Conservation (phyloP, 2,113 vertebrate genomes). For the Neodontobutis hainanensis region DNA sequence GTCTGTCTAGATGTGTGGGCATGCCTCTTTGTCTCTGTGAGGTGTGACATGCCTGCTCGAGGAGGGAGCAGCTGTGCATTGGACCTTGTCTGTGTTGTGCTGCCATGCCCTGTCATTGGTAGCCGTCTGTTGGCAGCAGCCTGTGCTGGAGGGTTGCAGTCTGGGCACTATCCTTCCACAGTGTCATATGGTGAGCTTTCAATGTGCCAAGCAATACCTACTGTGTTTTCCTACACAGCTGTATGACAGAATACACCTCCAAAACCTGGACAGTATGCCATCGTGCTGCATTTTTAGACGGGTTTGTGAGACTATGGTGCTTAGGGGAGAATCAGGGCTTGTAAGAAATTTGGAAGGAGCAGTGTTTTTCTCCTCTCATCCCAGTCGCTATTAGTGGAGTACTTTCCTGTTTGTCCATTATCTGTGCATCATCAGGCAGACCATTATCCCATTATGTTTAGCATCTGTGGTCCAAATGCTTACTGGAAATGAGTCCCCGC, state of each 20-base stretch:
- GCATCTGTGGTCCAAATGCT: conserved; percentile 75
- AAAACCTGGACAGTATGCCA: conserved; percentile 41
- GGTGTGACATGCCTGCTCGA: conserved; percentile 64
- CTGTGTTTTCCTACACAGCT: conserved; percentile 56
- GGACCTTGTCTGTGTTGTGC: conserved; percentile 69
- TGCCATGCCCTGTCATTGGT: conserved; percentile 74
- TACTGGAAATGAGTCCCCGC: conserved; percentile 75
- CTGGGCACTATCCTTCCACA: conserved; percentile 52
- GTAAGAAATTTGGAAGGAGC: conserved; percentile 60
- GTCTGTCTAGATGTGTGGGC: conserved; percentile 29
- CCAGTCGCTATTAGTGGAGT: conserved; percentile 65
- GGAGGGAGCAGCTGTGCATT: conserved; percentile 72
- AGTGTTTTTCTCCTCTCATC: conserved; percentile 35
- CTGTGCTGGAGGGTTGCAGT: conserved; percentile 62
- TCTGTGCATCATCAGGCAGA: conserved; percentile 71
- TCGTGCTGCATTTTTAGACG: conserved; percentile 42
- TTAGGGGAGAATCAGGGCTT: conserved; percentile 47
- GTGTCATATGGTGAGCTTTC: conserved; percentile 67
- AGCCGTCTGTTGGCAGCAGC: conserved; percentile 71
- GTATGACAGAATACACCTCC: conserved; percentile 53
- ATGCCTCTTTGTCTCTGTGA: conserved; percentile 63
- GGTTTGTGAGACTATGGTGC: conserved; percentile 38
- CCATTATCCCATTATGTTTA: conserved; percentile 78
- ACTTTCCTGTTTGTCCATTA: conserved; percentile 74
- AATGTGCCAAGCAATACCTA: conserved; percentile 48